These are phyloP conservation scores for Pterobdella sp. DNA, from an alignment of 2,888 invertebrate genomes.

Conservation along the genomic window DNA sequence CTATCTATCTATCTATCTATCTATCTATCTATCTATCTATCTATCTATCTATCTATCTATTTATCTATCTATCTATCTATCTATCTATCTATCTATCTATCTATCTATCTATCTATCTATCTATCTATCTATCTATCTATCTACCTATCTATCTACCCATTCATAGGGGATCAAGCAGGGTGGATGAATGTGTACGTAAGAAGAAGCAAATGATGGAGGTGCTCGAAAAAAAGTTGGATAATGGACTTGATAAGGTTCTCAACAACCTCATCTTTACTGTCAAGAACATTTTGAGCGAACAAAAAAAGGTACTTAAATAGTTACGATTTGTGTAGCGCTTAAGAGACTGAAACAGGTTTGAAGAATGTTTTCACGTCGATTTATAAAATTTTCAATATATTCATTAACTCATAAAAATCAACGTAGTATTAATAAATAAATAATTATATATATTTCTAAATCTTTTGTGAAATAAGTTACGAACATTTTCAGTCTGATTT, in stretches of 20 bases:
- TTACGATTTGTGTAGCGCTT: not conserved
- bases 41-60: not conserved
- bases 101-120: not conserved
- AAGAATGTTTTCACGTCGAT: too few relatives aligned
- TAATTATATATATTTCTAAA: not conserved
- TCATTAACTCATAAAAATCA: too few relatives aligned
- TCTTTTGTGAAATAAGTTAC: not conserved
- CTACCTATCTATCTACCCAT: not conserved
- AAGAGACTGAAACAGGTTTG: not conserved
- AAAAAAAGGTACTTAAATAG: not conserved
- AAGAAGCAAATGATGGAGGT: slow-evolving; percentile 77
- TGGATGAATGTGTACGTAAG: slow-evolving; percentile 77
- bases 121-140: not conserved
- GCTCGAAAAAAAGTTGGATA: slow-evolving; percentile 77
- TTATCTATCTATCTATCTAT: not conserved
- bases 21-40: not conserved
- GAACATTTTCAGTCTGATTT: not conserved
- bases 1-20: not conserved
- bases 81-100: not conserved
- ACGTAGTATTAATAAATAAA: too few relatives aligned
- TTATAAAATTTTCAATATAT: too few relatives aligned
- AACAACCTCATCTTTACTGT: too few relatives aligned
- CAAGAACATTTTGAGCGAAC: not conserved
- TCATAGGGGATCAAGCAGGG: slow-evolving; percentile 68
- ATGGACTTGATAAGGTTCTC: slow-evolving; percentile 52